Base-by-base conservation (phyloP, 1,140 invertebrate genomes). In the Pomacea maculata region DNA sequence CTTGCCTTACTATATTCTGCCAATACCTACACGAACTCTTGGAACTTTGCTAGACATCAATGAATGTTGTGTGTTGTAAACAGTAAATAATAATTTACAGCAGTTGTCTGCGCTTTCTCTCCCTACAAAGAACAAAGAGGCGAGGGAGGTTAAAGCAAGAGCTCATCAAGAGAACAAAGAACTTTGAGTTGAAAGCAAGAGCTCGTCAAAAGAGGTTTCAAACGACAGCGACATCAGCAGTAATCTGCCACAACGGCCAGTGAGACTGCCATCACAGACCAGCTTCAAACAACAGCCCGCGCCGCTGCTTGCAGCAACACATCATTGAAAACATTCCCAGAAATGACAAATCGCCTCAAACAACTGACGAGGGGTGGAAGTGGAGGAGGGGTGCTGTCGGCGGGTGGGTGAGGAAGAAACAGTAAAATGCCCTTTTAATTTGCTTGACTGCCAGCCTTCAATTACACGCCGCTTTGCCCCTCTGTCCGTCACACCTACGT, bases 381-480 rank as follows among this genome's bases (percentile, higher is more conserved):
- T 19, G 64, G 64, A 7, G 7, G 0, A 65, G n/a, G 64, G 64
- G 64, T 17, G 64, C 4, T 17, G 64, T 17, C n/a, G 67, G 21
- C 11, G 67, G 67, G 11, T 70, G 67, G 21, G 67, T 11, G 67
- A 14, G 12, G 73, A 57, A n/a, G 14, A 75, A 55, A 75, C 54
- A 75, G 55, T n/a, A 57, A 29, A 75, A 75, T 75, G 73, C 55
- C n/a, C n/a, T 52, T 75, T 75, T 75, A 75, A 75, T 75, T 55
- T 57, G 5, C 73, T 57, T 52, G 54, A 2, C n/a, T 52, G 54
- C 29, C 73, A 21, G 52, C 29, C 52, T 57, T n/a, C 73, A 75
- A 75, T 75, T 75, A 75, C 73, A 75, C 73, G 73, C 73, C 55
- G 54, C 55, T 75, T 12, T 75, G 73, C 73, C 54, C 55, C 25